Base-by-base conservation (phyloP, 2,888 invertebrate species). In the Synanthedon andrenaeformis region DNA sequence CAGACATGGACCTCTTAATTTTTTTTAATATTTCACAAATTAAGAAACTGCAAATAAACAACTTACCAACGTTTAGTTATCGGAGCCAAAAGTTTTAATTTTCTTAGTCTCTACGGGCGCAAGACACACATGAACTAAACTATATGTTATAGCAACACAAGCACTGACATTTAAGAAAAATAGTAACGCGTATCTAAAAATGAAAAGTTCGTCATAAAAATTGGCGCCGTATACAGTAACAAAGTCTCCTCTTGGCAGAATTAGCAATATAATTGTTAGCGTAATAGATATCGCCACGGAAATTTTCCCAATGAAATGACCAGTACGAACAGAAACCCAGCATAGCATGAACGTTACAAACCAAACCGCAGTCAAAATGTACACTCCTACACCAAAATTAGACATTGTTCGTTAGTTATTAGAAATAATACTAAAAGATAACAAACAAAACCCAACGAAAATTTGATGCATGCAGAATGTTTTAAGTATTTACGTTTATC, bases 351-450 rank as follows among this genome's bases (percentile, higher is more conserved):
- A 76, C 41, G 92, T 90, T 55, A 89, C 64, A 60, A 90, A 84
- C 92, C 93, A 93, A 62, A 92, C 71, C 55, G 89, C 76, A 57
- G 91, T 83, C 66, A 93, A 76, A 63, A 92, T 82, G 71, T 93
- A 91, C 57, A 92, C 84, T 62, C 93, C 93, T 59, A 91, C 79
- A 67, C 93, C 93, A 64, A 92, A 79, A 87, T 69, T 74, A 74
- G 70, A 67, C 84, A 85, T 85, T 62, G 61, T 63, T 23, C 14
- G 42, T 41, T 41, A 28, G n/a, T 52, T 17, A n/a, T n/a, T n/a
- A n/a, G n/a, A 52, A 50, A 54, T 51, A 50, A 45, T 35, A 35
- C 2, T 35, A 35, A 35, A 35, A 35, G 35, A 35, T 35, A 52
- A 28, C 42, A 56, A 52, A 51, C 41, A 52, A 5, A 42, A 35